Conservation (phyloP, 2,797 vertebrate species). For the Lates japonicus region DNA sequence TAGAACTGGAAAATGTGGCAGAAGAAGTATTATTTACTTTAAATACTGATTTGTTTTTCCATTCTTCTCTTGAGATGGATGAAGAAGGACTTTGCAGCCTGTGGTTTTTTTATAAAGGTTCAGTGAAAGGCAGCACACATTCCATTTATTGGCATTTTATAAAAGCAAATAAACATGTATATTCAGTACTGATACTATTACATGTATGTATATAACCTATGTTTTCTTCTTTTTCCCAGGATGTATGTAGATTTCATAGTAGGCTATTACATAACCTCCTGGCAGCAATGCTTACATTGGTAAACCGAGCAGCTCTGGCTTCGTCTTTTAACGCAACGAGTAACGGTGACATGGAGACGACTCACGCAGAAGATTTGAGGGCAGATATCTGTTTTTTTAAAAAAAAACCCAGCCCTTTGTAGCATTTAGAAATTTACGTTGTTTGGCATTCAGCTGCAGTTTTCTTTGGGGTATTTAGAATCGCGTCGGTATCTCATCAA, state of each 20-base stretch:
- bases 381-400: not conserved
- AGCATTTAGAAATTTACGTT: not conserved
- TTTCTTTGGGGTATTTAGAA: not conserved
- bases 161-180: fast-evolving
- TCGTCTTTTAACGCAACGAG: constrained; percentile 29
- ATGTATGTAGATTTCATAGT: constrained; percentile 27
- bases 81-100: not conserved
- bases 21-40: too few species aligned
- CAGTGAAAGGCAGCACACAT: too few species aligned
- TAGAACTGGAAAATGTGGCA: not conserved
- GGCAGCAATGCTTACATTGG: constrained; percentile 19
- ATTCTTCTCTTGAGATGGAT: not conserved
- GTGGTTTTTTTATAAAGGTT: too few species aligned
- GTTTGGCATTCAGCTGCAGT: not conserved
- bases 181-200: not conserved
- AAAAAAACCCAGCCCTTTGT: not conserved
- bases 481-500: constrained; percentile 20
- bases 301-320: constrained; percentile 14
- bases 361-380: not conserved
- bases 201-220: not conserved
- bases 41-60: too few species aligned
- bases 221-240: not conserved
- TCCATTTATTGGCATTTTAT: not conserved
- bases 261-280: constrained; percentile 57
- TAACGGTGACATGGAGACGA: not conserved